Conservation (phyloP, 2,113 vertebrate species). For the Phalacrocorax carbo region DNA sequence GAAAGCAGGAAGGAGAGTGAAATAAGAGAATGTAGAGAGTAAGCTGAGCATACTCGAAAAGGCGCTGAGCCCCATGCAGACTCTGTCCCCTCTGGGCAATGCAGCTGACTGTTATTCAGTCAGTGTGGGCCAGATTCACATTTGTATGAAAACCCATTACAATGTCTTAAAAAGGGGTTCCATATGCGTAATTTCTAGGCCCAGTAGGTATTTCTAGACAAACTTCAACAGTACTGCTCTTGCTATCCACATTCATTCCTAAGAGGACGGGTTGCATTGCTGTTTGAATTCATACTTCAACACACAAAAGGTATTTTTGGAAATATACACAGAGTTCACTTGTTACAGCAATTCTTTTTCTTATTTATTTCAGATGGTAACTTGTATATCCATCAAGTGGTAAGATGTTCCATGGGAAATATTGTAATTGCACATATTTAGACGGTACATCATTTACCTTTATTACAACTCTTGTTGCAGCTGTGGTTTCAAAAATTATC, state of each 20-base stretch:
- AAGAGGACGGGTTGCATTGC: not conserved
- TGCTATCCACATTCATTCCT: not conserved
- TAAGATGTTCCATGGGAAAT: slow-evolving; percentile 27
- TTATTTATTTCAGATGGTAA: not conserved
- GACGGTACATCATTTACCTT: slow-evolving; percentile 40
- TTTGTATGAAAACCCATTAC: not conserved
- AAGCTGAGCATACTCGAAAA: not conserved
- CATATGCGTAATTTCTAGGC: not conserved
- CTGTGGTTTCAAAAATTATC: slow-evolving; percentile 13
- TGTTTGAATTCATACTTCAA: not conserved
- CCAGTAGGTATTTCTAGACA: not conserved
- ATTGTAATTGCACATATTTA: slow-evolving; percentile 17
- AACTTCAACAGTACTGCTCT: not conserved
- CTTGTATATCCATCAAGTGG: not conserved
- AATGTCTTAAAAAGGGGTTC: not conserved
- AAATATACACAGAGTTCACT: not conserved
- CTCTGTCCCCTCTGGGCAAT: not conserved
- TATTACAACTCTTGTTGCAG: slow-evolving; percentile 22
- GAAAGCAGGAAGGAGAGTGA: not conserved
- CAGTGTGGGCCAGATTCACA: not conserved
- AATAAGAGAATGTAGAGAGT: not conserved
- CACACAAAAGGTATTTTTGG: not conserved
- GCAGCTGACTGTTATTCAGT: not conserved
- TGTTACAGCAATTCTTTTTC: not conserved
- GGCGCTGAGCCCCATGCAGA: not conserved